Evolutionary conservation across 2,797 vertebrate species (phyloP), one percentile per base, ranked within the genome.

Genomic region (Coregonus suidteri): DNA sequence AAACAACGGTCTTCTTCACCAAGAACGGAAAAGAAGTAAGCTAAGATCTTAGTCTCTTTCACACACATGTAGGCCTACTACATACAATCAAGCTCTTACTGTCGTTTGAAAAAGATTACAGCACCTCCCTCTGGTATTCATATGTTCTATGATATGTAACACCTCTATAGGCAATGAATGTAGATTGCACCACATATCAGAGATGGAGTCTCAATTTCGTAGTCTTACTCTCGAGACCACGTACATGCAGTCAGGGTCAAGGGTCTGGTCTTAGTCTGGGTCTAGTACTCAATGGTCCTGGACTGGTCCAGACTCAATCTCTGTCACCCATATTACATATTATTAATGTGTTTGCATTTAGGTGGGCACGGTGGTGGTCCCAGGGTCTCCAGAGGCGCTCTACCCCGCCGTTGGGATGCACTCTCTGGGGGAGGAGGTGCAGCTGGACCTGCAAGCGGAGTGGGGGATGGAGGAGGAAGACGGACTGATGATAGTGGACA

Each of bases 371-470:
- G 95, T 96, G 52, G 94, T 95, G 70, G 90, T 97, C 86, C 94
- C 95, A 0, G 94, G 93, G 18, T 94, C 94, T 3, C 95, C 95
- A 0, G 97, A 96, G 2, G 95, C 93, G 35, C 95, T 98, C 13
- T 97, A 96, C 88, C 98, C 97, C 0, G 96, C 97, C 0, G 95
- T 98, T 68, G 97, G 97, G 41, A 97, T 98, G 97, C 97, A 98
- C 82, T 98, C 97, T 0, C 82, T 98, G 83, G 97, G 97, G 0
- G 97, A 99, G 86, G 97, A 98, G 88, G 97, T 99, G 25, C 93
- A 95, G 74, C 90, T 98, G 83, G 96, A 98, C 88, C 94, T 98
- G 82, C 94, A 95, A 0, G 96, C 96, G 0, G 96, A 97, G 81
- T 96, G 96, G 93, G 93, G 93, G 30, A 85, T 79, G 0, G 96